Evolutionary conservation across 2,888 invertebrate species (phyloP).

Genomic region (Ormyrus thymus): DNA sequence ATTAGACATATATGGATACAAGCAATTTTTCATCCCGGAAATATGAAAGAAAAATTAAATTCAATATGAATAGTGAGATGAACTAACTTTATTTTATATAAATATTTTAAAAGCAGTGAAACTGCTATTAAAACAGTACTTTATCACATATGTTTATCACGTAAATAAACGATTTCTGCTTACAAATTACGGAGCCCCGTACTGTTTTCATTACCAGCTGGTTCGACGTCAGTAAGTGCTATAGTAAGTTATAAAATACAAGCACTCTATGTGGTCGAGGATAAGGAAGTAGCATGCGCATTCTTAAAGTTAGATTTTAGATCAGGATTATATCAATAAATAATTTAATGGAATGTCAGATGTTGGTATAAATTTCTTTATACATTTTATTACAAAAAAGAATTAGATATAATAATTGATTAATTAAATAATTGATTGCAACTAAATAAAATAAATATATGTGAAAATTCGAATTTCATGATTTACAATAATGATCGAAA

Average conservation of each 20-base stretch:
- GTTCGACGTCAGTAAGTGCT: conserved; percentile 8
- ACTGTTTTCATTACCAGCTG: conserved; percentile 30
- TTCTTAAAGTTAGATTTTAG: background rate
- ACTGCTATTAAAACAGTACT: conserved; percentile 4
- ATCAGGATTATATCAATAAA: background rate
- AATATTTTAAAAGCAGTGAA: background rate
- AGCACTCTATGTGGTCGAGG: background rate
- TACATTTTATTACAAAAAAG: conserved; percentile 48
- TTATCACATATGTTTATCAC: conserved; percentile 15
- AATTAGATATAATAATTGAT: conserved; percentile 11
- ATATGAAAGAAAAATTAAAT: no score
- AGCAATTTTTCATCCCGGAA: no score
- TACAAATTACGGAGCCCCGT: conserved; percentile 23
- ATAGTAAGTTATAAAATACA: conserved; percentile 1
- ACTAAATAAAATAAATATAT: conserved; percentile 11
- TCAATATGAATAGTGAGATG: background rate
- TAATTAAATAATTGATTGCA: conserved; percentile 17
- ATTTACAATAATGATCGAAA: conserved; percentile 26
- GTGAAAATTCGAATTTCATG: conserved; percentile 16
- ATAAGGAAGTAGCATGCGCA: background rate
- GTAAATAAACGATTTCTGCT: conserved; percentile 22
- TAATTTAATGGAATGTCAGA: background rate
- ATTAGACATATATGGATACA: no score
- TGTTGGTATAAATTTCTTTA: conserved; percentile 46
- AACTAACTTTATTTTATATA: background rate